These are phyloP conservation scores for Enoplosus armatus DNA, from an alignment of 2,797 vertebrate species.

Conservation along the genomic window DNA sequence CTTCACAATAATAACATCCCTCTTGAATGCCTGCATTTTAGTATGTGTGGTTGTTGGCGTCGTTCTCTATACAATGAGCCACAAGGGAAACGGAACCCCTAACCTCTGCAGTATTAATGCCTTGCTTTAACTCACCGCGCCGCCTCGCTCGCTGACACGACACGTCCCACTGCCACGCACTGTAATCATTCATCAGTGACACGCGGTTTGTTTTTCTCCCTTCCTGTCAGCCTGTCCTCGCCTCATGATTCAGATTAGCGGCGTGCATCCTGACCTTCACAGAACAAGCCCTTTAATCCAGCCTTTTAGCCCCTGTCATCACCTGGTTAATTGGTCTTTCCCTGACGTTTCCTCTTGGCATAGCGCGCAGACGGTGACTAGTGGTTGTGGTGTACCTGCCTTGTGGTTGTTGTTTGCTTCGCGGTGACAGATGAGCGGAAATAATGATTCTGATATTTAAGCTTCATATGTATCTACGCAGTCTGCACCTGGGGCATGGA, in stretches of 20 bases:
- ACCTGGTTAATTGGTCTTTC: slow-evolving; percentile 79
- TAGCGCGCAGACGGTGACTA: slow-evolving; percentile 61
- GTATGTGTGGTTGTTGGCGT: neutral
- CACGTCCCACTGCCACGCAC: slow-evolving; percentile 66
- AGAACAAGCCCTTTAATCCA: slow-evolving; percentile 83
- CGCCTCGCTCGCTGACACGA: slow-evolving; percentile 43
- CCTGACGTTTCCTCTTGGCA: slow-evolving; percentile 80
- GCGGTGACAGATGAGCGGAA: slow-evolving; percentile 69
- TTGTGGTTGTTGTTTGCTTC: slow-evolving; percentile 59
- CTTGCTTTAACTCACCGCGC: neutral
- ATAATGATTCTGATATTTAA: slow-evolving; percentile 54
- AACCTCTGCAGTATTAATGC: slow-evolving; percentile 33
- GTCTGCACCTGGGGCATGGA: slow-evolving; percentile 15
- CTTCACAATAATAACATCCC: neutral
- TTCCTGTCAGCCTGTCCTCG: slow-evolving; percentile 82
- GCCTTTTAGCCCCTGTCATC: slow-evolving; percentile 82
- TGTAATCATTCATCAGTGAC: slow-evolving; percentile 74
- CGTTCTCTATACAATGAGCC: neutral
- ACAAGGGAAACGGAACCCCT: slow-evolving; percentile 22
- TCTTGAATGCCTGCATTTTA: neutral
- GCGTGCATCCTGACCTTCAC: slow-evolving; percentile 79
- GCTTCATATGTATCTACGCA: slow-evolving; percentile 16
- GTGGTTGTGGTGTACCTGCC: slow-evolving; percentile 64
- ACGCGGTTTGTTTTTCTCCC: slow-evolving; percentile 74
- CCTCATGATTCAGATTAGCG: slow-evolving; percentile 81